phyloP scores from a whole-genome alignment of 2,888 invertebrate species.

The Campoplex capitator region DNA sequence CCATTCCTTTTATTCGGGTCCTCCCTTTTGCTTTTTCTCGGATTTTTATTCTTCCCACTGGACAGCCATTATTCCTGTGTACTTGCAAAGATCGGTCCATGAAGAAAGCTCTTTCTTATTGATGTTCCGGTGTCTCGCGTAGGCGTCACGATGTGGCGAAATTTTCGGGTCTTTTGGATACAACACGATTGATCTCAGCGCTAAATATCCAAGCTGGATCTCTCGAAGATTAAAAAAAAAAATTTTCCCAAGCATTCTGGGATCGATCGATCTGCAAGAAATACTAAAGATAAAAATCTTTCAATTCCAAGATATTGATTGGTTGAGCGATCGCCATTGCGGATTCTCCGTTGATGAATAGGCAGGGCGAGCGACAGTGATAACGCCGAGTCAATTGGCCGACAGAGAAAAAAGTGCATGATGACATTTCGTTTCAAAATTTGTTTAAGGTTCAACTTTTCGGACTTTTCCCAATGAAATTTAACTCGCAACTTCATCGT shows the following conservation, averaged over 20 bases:
- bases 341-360: neutral
- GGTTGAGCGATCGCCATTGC: neutral
- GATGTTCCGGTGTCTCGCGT: neutral
- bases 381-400: neutral
- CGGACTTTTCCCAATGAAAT: neutral
- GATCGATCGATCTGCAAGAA: neutral
- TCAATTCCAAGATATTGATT: neutral
- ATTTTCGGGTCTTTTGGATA: neutral
- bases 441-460: neutral
- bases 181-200: neutral
- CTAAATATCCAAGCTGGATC: neutral
- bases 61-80: conserved; percentile 1
- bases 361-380: neutral
- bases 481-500: neutral
- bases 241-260: neutral
- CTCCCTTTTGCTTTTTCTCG: neutral
- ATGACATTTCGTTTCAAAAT: neutral
- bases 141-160: neutral
- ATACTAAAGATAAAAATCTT: neutral
- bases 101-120: conserved; percentile 6
- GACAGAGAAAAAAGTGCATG: neutral
- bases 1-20: conserved; percentile 4
- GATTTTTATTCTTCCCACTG: conserved; percentile 11
- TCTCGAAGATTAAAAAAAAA: neutral
- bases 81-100: conserved; percentile 4